Base-by-base conservation (phyloP, 2,888 invertebrate genomes). In the Macaria notata region DNA sequence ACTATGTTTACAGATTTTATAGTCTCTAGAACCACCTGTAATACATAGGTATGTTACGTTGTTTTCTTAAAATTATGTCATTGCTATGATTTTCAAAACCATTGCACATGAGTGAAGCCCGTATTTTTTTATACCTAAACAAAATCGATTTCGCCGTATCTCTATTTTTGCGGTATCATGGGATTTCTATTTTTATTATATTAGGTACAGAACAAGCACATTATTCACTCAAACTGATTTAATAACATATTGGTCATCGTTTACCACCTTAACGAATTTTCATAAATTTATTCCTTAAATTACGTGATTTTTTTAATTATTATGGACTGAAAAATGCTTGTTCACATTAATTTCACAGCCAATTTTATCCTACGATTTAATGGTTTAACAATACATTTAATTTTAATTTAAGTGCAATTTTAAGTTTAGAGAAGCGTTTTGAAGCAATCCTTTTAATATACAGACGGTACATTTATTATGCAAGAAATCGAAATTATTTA, bases 321-420 rank as follows among this genome's bases (percentile, higher is more conserved):
- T 49, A 78, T 81, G 79, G 83, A 84, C 81, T 84, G 83, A 82
- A 73, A 70, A 81, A 80, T 79, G 76, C 62, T 70, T 68, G 72
- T 76, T 76, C 78, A 84, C 78, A 78, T 81, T 80, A 72, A 75
- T 72, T 83, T 90, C 90, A 90, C 90, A 90, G 90, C 90, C 90
- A 83, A 80, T 82, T 84, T 81, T 77, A 75, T 70, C 68, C 83
- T 88, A 88, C 78, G 64, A 69, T 71, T 66, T 68, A 56, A 51
- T 51, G 54, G 29, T 54, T 42, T 56, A 52, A 56, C 58, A 61
- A 39, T 52, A 59, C 42, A 49, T 51, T 59, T 56, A 54, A 50
- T 48, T 47, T 41, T 42, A 51, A 7, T 44, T 59, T 53, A 59
- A 49, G 64, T 65, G 61, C 62, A 31, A 46, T 51, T 59, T 45